A percentile compares a stretch with the other conserved stretches of the same genome.
Evolutionary conservation across 1,140 invertebrate species (phyloP).

Genomic region (Sinonovacula constricta): DNA sequence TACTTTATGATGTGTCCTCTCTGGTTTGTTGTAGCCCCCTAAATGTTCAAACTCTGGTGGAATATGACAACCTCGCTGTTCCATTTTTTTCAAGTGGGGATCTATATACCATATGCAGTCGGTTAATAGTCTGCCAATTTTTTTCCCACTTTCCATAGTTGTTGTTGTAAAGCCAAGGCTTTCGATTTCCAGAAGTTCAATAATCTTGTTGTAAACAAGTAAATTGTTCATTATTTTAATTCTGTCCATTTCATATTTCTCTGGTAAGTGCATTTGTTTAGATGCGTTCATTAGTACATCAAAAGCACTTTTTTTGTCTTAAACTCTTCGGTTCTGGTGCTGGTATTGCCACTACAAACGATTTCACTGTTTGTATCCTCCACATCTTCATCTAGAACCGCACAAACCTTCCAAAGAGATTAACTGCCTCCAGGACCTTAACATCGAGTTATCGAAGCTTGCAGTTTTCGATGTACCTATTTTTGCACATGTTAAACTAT

Average conservation of each 20-base stretch:
- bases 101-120: not conserved
- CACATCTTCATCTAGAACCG: not conserved
- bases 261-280: not conserved
- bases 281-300: not conserved
- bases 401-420: not conserved
- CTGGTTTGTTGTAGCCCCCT: too few relatives aligned
- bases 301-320: not conserved
- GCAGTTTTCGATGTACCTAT: too few relatives aligned
- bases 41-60: too few relatives aligned
- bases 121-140: not conserved
- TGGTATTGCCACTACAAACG: not conserved
- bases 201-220: too few relatives aligned
- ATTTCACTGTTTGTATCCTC: too few relatives aligned
- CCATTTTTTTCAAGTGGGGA: not conserved
- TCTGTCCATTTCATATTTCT: too few relatives aligned
- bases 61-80: not conserved
- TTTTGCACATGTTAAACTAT: too few relatives aligned
- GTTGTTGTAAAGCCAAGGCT: too few relatives aligned
- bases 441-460: too few relatives aligned
- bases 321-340: not conserved
- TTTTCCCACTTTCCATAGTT: too few relatives aligned
- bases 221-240: too few relatives aligned
- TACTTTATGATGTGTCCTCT: not conserved
- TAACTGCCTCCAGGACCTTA: not conserved
- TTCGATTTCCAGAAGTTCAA: too few relatives aligned